Conservation (phyloP, 2,888 invertebrate genomes). For the Hetaerina titia region DNA sequence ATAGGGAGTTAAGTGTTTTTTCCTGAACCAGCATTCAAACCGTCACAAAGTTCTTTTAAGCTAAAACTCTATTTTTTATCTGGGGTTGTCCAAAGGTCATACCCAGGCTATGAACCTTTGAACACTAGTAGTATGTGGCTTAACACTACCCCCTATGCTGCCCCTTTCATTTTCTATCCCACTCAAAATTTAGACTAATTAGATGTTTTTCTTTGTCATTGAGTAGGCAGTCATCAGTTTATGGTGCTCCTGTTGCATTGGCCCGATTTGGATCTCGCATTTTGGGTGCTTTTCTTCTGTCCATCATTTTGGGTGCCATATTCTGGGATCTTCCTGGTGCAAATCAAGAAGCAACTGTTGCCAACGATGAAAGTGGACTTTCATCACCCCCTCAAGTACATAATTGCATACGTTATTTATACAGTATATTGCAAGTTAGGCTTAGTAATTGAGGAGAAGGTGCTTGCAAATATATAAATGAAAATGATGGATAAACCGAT, state of each 20-base stretch:
- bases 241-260: constrained; percentile 78
- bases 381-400: constrained; percentile 67
- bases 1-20: too few species aligned
- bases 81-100: too few species aligned
- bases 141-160: too few species aligned
- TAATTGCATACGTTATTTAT: neutral
- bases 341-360: constrained; percentile 44
- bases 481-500: constrained; percentile 84
- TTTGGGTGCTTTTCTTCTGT: constrained; percentile 88
- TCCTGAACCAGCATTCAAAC: too few species aligned
- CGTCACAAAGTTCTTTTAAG: too few species aligned
- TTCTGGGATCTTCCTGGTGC: constrained; percentile 86
- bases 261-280: constrained; percentile 82
- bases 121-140: too few species aligned
- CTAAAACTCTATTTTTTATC: too few species aligned
- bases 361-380: constrained; percentile 7
- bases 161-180: too few species aligned
- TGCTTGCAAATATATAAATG: constrained; percentile 78
- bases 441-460: neutral
- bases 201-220: constrained; percentile 73
- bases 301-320: constrained; percentile 90
- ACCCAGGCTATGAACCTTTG: too few species aligned
- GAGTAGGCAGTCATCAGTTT: constrained; percentile 91
- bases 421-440: neutral
- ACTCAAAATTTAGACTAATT: too few species aligned